Percentiles rank a stretch among this genome's conserved stretches.
phyloP scores from a whole-genome alignment of 2,888 invertebrate genomes.

The Orthosia gracilis region DNA sequence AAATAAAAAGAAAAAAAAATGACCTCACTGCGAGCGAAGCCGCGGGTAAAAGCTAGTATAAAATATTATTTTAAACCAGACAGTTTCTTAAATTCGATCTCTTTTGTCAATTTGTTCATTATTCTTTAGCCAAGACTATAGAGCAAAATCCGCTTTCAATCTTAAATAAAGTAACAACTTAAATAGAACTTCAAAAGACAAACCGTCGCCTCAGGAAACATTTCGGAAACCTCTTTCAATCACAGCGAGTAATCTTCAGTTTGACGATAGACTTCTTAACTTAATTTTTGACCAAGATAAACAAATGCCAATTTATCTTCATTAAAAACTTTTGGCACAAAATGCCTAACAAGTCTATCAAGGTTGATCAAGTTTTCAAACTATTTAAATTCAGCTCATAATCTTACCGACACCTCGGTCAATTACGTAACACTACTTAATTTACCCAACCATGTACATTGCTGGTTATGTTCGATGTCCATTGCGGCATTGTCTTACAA shows the following conservation, averaged over 20 bases:
- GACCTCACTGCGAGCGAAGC: too few species aligned
- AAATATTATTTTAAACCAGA: not conserved
- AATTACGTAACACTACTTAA: conserved; percentile 56
- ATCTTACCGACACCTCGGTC: conserved; percentile 7
- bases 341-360: conserved; percentile 23
- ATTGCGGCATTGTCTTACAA: conserved; percentile 58
- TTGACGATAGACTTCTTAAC: not conserved
- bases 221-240: not conserved
- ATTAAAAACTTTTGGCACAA: conserved; percentile 23
- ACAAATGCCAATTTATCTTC: not conserved
- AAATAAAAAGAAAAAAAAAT: too few species aligned
- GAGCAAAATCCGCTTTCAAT: not conserved
- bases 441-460: conserved; percentile 42
- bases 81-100: not conserved
- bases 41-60: too few species aligned
- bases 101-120: not conserved
- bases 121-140: not conserved
- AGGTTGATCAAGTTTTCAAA: conserved; percentile 42
- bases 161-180: not conserved
- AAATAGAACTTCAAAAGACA: conserved; percentile 5
- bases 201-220: not conserved
- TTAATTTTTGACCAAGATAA: not conserved
- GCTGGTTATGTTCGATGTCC: conserved; percentile 54
- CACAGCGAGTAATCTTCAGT: conserved; percentile 1
- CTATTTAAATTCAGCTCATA: conserved; percentile 32